Base-by-base conservation (phyloP, 1,140 invertebrate species). In the Drosophila persimilis region DNA sequence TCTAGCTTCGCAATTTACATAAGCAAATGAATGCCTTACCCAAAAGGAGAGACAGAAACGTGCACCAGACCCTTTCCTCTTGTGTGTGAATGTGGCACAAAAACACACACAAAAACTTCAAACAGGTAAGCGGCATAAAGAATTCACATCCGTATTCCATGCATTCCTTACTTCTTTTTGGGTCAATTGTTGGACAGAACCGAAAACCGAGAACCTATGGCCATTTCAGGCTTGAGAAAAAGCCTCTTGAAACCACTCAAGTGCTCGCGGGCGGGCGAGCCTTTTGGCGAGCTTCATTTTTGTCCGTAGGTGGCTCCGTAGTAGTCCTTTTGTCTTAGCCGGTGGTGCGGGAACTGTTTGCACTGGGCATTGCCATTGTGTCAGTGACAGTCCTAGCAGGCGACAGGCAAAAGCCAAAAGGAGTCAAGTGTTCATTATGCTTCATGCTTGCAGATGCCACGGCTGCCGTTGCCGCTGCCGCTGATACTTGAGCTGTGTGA, bases 351-450 rank as follows among this genome's bases (percentile, higher is more conserved):
- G 55, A 76, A 76, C 76, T 69, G 62, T 67, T 75, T 61, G 72
- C 72, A 26, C 54, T 24, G 72, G 55, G 64, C 58, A 63, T 70
- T 71, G 73, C 71, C 73, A 77, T 55, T 50, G 35, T 39, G 35
- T 39, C 11, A 11, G 11, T 39, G 51, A 54, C 61, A 55, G 50
- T 24, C 41, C 48, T 5, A 29, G 29, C 35, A 48, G 46, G 17
- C 61, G n/a, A 55, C 66, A 60, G 64, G 73, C 76, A 80, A 80
- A 80, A 75, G 77, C 77, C 77, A 80, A 66, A 77, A 66, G 77
- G 66, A 80, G 77, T 80, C 77, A 80, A 80, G 77, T 80, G 77
- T 80, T 81, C 77, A 80, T 80, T 80, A 80, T 80, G 77, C 73
- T 50, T 63, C 80, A 80, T 80, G 77, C 73, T 50, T 63, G 56